Conservation (phyloP, 1,140 invertebrate species). For the Ceratosolen fusciceps region DNA sequence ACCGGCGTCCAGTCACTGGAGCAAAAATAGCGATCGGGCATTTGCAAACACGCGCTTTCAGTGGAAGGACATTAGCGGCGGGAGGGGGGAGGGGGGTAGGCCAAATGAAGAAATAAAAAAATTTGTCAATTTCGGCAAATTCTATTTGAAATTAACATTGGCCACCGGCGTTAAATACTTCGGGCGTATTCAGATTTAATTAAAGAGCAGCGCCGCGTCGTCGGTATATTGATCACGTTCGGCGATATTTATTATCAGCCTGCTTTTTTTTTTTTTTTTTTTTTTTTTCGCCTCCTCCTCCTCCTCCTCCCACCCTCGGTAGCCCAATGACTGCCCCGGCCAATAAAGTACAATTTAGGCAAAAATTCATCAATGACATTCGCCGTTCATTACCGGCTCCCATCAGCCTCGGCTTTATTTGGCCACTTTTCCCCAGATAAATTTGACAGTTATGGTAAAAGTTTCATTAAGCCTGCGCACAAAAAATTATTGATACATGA, state of each 20-base stretch:
- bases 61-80: too few relatives aligned
- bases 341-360: conserved; percentile 13
- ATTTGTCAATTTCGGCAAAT: too few relatives aligned
- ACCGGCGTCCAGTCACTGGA: too few relatives aligned
- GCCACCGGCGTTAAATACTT: background rate
- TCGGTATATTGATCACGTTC: background rate
- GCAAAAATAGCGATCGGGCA: too few relatives aligned
- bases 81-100: too few relatives aligned
- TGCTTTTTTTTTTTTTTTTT: background rate
- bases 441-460: conserved; percentile 8
- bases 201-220: background rate
- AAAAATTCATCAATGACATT: conserved; percentile 19
- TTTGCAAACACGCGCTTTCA: too few relatives aligned
- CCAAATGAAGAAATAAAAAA: too few relatives aligned
- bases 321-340: background rate
- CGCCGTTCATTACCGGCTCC: background rate
- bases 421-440: background rate
- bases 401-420: conserved; percentile 11
- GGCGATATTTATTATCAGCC: background rate
- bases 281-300: background rate
- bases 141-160: conserved; percentile 34
- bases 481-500: conserved; percentile 14
- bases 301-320: background rate
- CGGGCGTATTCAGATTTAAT: conserved; percentile 7
- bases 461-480: background rate